Conservation (phyloP, 1,140 invertebrate species). For the Meloidogyne chitwoodi region DNA sequence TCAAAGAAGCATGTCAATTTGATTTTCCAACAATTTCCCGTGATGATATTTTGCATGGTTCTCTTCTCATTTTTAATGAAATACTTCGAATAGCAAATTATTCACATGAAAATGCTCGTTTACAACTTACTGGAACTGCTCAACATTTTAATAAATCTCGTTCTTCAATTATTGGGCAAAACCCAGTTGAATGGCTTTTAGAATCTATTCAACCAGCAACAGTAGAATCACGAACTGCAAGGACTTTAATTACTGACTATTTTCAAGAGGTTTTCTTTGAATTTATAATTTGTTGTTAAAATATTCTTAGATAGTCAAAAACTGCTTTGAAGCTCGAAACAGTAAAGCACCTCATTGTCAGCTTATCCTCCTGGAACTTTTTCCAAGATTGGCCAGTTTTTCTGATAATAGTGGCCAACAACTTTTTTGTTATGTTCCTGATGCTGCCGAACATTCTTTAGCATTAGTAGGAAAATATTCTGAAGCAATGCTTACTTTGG, state of each 20-base stretch:
- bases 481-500: slow-evolving; percentile 39
- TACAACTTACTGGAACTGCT: slow-evolving; percentile 15
- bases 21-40: slow-evolving; percentile 61
- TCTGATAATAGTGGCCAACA: slow-evolving; percentile 65
- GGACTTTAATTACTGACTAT: slow-evolving; percentile 73
- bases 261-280: slow-evolving; percentile 77
- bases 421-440: neutral
- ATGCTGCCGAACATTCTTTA: slow-evolving; percentile 25
- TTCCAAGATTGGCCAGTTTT: slow-evolving; percentile 90
- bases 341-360: slow-evolving; percentile 78
- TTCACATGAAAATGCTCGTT: slow-evolving; percentile 73
- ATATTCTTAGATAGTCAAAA: slow-evolving; percentile 63
- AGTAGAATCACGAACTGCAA: slow-evolving; percentile 80
- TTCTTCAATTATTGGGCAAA: slow-evolving; percentile 35
- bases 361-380: slow-evolving; percentile 76
- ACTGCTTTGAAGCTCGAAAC: slow-evolving; percentile 73
- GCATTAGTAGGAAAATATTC: slow-evolving; percentile 24
- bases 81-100: slow-evolving; percentile 84
- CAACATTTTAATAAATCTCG: slow-evolving; percentile 4
- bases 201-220: slow-evolving; percentile 23
- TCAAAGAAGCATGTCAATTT: slow-evolving; percentile 71
- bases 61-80: slow-evolving; percentile 87
- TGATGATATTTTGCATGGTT: slow-evolving; percentile 88
- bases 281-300: too few species aligned
- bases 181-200: slow-evolving; percentile 51